Evolutionary conservation across 2,888 invertebrate species (phyloP), one percentile per base, ranked within the genome.

Genomic region (Gandaritis pyraliata): DNA sequence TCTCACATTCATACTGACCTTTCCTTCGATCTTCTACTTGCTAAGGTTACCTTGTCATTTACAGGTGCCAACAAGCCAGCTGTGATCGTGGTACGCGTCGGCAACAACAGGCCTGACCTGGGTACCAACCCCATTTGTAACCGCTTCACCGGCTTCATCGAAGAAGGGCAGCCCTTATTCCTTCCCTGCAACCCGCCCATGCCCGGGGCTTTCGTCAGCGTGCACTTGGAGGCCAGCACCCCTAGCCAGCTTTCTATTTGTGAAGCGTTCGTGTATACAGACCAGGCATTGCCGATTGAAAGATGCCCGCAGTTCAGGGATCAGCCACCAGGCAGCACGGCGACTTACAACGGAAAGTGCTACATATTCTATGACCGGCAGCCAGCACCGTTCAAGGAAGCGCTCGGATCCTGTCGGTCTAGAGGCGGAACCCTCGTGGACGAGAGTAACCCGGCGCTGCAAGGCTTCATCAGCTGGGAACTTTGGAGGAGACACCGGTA

Each of bases 381-480:
- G 78, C 97, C 97, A 0, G 85, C 96, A 67, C 94, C 94, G 72
- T 97, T 98, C 87, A 93, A 95, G 49, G 97, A 97, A 53, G 95
- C 98, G 0, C 86, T 97, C 8, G 92, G 94, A 0, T 97, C 96
- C 86, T 98, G 98, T 78, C 94, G 95, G 41, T 93, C 94, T 0
- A 93, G 97, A 12, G 97, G 97, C 3, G 97, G 97, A 0, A 96
- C 97, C 0, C 87, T 98, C 36, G 96, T 98, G 4, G 97, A 97
- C 77, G 98, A 98, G 86, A 97, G 97, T 80, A 98, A 98, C 87
- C 97, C 98, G 0, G 98, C 98, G 0, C 92, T 98, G 38, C 98
- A 98, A 87, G 98, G 98, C 0, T 98, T 98, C 86, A 96, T 98
- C 70, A 97, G 97, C 80, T 98, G 98, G 98, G 98, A 98, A 80